Conservation (phyloP, 2,888 invertebrate species). For the Branchinecta sandiegonensis region DNA sequence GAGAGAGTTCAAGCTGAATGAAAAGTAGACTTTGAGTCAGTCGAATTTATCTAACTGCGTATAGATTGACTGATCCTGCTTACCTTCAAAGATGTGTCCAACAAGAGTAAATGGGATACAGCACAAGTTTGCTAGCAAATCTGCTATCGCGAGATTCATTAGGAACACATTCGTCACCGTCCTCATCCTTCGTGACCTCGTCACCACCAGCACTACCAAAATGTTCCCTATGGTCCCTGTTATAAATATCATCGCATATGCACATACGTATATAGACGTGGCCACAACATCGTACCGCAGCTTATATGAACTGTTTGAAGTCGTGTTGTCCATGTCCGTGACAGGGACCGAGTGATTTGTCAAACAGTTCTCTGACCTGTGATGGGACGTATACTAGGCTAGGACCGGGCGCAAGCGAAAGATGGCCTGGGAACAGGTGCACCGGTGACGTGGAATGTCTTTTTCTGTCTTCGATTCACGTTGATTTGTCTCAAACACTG, state of each 20-base stretch:
- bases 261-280: neutral
- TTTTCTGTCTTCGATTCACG: too few species aligned
- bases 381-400: too few species aligned
- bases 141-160: constrained; percentile 38
- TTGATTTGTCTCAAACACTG: too few species aligned
- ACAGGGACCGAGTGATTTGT: too few species aligned
- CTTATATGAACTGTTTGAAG: neutral
- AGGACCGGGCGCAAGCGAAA: too few species aligned
- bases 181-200: constrained; percentile 30
- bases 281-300: neutral
- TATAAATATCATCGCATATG: neutral
- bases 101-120: constrained; percentile 37
- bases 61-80: neutral
- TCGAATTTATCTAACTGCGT: too few species aligned
- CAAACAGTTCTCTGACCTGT: too few species aligned
- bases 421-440: too few species aligned
- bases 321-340: neutral
- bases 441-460: too few species aligned
- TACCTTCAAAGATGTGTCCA: constrained; percentile 21
- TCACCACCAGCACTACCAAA: constrained; percentile 20
- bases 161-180: constrained; percentile 40
- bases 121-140: constrained; percentile 37
- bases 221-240: constrained; percentile 16
- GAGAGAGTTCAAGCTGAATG: too few species aligned
- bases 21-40: too few species aligned